Base-by-base conservation (phyloP, 2,113 vertebrate genomes). In the Phyllostomus hastatus region DNA sequence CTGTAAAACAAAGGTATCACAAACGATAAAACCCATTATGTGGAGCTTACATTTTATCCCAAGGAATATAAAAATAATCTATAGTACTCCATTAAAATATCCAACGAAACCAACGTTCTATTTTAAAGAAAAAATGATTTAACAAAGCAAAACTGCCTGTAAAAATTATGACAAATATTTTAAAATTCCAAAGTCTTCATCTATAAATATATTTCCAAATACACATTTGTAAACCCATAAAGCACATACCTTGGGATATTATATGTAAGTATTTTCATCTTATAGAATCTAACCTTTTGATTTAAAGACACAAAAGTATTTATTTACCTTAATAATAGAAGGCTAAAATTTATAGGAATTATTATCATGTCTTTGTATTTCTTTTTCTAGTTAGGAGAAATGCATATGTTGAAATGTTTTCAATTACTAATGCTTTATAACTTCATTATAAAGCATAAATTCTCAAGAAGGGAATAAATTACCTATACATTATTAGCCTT, bases 111-210 rank as follows among this genome's bases (percentile, higher is more conserved):
- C 7, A 81, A 35, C 75, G 28, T 86, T 90, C 41, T 88, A 85
- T 70, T 80, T 95, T 88, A 92, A 81, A 82, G n/a, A 38, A 91
- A 81, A 43, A 82, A 88, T 64, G 0, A 90, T 83, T 80, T 91
- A 94, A 41, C 20, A 80, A 76, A 96, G 46, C 19, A 91, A 96
- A 94, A 90, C 2, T 95, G 5, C 14, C 12, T 81, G 86, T 35
- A 90, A 84, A 96, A 97, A 86, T 48, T 35, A 84, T 69, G 48
- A 82, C 7, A 73, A 89, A 70, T 78, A 92, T 41, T 73, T 80
- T 76, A 66, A 81, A 87, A 87, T 80, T 75, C 4, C 12, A 72
- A 92, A 61, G 2, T 15, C 50, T 78, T 64, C 88, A 16, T 8
- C 33, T 73, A 76, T 33, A 91, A 95, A 85, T 66, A 48, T 46